A percentile compares a stretch with the other conserved stretches of the same genome.
Evolutionary conservation across 2,113 vertebrate species (phyloP).

Genomic region (Pteronura brasiliensis): DNA sequence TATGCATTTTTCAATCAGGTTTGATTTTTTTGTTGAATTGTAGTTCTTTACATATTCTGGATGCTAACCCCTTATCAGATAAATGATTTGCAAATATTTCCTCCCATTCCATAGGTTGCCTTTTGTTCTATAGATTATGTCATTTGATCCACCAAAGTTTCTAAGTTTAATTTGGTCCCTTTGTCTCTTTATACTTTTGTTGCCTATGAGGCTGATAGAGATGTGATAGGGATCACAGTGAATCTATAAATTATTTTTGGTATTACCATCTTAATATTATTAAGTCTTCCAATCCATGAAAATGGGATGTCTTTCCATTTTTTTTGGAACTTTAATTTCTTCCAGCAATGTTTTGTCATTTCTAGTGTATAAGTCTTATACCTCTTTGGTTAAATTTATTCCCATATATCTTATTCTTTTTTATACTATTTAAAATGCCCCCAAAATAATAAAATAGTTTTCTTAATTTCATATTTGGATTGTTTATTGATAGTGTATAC

Average conservation of each 20-base stretch:
- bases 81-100: not conserved
- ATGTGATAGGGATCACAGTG: not conserved
- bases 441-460: not conserved
- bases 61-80: not conserved
- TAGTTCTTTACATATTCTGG: not conserved
- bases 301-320: not conserved
- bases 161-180: not conserved
- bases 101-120: not conserved
- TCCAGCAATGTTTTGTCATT: not conserved
- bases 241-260: not conserved
- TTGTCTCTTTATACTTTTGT: not conserved
- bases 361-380: not conserved
- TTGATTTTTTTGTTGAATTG: not conserved
- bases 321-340: not conserved
- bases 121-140: not conserved
- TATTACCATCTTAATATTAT: not conserved
- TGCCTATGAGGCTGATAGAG: not conserved
- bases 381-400: not conserved
- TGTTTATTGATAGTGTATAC: not conserved
- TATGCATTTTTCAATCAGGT: not conserved
- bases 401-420: not conserved
- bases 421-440: not conserved
- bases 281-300: not conserved
- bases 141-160: not conserved
- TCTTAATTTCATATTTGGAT: conserved; percentile 15